These are phyloP conservation scores for Myrmecophaga tridactyla DNA, from an alignment of 2,113 vertebrate genomes.

Conservation along the genomic window DNA sequence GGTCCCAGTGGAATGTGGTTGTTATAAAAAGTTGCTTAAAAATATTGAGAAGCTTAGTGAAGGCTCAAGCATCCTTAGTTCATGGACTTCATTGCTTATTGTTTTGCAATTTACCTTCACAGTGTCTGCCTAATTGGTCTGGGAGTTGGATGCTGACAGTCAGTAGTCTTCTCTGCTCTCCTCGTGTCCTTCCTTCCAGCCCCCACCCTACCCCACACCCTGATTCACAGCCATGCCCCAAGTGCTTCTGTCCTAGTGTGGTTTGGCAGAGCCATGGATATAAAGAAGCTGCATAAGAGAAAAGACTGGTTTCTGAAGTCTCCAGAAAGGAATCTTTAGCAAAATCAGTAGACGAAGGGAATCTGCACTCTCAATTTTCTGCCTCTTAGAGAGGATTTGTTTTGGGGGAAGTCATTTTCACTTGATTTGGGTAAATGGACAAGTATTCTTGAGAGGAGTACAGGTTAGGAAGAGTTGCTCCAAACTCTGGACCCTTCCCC, in stretches of 20 bases:
- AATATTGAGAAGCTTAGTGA: not conserved
- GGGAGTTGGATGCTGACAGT: not conserved
- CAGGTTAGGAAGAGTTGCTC: not conserved
- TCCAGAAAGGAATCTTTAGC: conserved; percentile 18
- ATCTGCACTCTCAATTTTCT: not conserved
- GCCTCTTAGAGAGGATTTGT: not conserved
- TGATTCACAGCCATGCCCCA: not conserved
- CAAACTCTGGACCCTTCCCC: not conserved
- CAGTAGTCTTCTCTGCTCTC: not conserved
- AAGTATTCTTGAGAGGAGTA: not conserved
- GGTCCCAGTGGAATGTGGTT: not conserved
- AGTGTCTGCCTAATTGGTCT: not conserved
- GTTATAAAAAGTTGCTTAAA: not conserved
- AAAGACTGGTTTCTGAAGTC: not conserved
- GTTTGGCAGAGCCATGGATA: not conserved
- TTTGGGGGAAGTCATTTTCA: conserved; percentile 1
- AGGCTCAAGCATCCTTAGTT: not conserved
- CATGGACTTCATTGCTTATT: not conserved
- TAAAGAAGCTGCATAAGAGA: conserved; percentile 36
- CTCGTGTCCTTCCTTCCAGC: not conserved
- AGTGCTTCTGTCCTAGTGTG: not conserved
- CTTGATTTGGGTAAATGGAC: not conserved
- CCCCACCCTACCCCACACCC: not conserved
- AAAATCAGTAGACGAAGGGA: not conserved
- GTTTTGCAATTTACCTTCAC: not conserved